Conservation (phyloP, 2,113 vertebrate species). For the Arothron firmamentum region DNA sequence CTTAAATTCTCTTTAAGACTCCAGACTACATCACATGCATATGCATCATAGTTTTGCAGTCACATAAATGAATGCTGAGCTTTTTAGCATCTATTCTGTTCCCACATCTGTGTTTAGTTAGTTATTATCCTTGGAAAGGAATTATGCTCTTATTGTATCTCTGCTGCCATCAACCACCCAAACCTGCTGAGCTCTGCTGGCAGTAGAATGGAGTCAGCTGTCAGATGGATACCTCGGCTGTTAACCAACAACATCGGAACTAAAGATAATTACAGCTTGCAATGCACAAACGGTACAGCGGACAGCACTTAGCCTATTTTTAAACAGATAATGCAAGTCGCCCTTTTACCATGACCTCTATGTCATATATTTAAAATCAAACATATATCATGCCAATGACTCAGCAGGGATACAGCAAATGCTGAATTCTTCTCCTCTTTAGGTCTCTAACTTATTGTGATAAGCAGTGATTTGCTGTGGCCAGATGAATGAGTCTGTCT, state of each 20-base stretch:
- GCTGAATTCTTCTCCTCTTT: slow-evolving; percentile 23
- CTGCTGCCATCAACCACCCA: not conserved
- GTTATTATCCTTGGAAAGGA: not conserved
- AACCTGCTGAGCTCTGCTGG: not conserved
- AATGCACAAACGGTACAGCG: not conserved
- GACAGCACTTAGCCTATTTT: not conserved
- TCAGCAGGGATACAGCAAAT: not conserved
- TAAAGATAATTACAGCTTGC: not conserved
- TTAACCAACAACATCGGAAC: not conserved
- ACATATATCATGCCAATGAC: no score
- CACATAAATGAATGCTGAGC: not conserved
- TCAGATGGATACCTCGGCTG: not conserved
- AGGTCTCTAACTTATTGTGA: slow-evolving; percentile 24
- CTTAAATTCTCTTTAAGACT: slow-evolving; percentile 17
- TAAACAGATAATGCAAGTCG: no score
- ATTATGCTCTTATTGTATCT: not conserved
- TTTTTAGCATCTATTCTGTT: no score
- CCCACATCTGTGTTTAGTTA: no score
- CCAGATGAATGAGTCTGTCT: slow-evolving; percentile 41
- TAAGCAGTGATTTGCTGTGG: slow-evolving; percentile 33
- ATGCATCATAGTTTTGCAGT: not conserved
- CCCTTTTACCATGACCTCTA: no score
- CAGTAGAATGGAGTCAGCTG: not conserved
- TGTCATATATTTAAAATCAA: no score
- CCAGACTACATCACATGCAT: not conserved